phyloP scores from a whole-genome alignment of 1,140 invertebrate species.

The Trichonephila clavipes region DNA sequence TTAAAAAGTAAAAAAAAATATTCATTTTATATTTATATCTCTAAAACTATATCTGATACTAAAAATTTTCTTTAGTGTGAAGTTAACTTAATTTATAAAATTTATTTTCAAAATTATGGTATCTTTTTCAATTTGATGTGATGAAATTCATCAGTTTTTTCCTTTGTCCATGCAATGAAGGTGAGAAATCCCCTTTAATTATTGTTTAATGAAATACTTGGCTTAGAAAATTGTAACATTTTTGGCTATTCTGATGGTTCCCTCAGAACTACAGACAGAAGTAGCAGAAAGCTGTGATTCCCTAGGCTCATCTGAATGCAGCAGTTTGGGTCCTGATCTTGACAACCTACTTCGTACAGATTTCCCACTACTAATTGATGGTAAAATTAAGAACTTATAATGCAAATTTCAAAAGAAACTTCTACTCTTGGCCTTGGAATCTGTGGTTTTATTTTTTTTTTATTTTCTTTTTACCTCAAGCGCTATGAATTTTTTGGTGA shows the following conservation, averaged over 20 bases:
- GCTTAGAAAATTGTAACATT: constrained; percentile 45
- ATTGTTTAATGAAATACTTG: constrained; percentile 4
- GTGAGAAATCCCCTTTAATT: not conserved
- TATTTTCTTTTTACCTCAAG: not conserved
- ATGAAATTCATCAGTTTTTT: not conserved
- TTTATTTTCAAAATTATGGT: too few species aligned
- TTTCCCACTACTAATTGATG: constrained; percentile 75
- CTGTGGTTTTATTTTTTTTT: not conserved
- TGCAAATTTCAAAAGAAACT: constrained; percentile 3
- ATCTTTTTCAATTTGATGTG: not conserved
- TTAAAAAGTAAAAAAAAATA: too few species aligned
- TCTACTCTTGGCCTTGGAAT: constrained; percentile 36
- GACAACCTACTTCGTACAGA: constrained; percentile 74
- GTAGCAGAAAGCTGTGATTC: constrained; percentile 75
- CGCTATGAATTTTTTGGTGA: constrained; percentile 59
- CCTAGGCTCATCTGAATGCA: constrained; percentile 73
- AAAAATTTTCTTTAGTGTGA: too few species aligned
- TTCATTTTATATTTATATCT: too few species aligned
- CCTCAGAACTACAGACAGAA: constrained; percentile 72
- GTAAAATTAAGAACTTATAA: constrained; percentile 67
- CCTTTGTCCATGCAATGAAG: constrained; percentile 3
- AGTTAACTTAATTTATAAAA: too few species aligned
- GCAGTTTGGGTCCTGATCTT: constrained; percentile 75
- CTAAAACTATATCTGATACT: too few species aligned
- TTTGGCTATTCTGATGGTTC: constrained; percentile 56